Percentiles rank a stretch among this genome's conserved stretches.
Conservation (phyloP, 2,797 vertebrate genomes). For the Cossypha dichroa region DNA sequence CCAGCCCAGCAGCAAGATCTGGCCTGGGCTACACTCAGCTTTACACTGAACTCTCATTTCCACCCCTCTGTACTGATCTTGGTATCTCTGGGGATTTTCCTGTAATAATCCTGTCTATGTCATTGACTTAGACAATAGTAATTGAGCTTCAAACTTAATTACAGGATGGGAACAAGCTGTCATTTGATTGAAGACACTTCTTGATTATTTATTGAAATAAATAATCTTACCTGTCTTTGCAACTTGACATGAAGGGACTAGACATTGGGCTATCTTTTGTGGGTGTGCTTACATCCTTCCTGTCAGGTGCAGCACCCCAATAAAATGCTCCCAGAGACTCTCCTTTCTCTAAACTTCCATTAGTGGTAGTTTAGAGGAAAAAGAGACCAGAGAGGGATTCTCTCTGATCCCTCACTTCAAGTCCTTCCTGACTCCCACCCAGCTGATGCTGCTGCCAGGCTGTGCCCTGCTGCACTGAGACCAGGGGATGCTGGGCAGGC, state of each 20-base stretch:
- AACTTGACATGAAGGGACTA: not conserved
- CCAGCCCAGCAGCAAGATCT: not conserved
- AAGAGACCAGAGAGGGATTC: not conserved
- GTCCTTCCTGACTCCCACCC: not conserved
- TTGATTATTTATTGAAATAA: conserved; percentile 44
- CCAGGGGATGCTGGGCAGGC: not conserved
- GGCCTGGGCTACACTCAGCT: not conserved
- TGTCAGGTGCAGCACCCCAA: not conserved
- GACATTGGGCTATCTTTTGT: not conserved
- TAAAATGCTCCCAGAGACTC: not conserved
- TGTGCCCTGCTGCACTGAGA: not conserved
- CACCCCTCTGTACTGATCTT: not conserved
- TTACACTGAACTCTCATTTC: not conserved
- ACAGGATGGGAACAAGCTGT: not conserved
- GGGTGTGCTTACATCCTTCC: not conserved
- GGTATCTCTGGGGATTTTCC: conserved; percentile 1
- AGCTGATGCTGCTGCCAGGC: not conserved
- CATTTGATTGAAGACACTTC: conserved; percentile 16
- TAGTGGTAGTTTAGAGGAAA: not conserved
- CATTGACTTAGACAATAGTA: not conserved
- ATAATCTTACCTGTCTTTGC: not conserved
- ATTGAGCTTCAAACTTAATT: conserved; percentile 63
- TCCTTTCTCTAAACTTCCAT: not conserved
- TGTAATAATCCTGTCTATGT: not conserved
- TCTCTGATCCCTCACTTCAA: not conserved